Conservation (phyloP, 2,113 vertebrate species). For the Taurulus bubalis region DNA sequence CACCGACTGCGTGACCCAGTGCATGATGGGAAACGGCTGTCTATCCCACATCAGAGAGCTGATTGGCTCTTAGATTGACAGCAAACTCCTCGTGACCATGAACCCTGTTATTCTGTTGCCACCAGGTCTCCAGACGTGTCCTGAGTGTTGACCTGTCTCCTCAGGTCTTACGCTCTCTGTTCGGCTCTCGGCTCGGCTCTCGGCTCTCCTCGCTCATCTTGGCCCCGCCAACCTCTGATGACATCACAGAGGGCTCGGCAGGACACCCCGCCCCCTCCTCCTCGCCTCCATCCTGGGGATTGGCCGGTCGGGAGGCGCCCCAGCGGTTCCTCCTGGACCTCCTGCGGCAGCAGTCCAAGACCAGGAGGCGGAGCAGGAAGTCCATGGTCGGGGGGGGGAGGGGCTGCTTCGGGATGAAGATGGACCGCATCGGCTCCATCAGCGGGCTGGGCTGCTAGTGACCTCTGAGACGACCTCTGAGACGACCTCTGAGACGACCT, state of each 20-base stretch:
- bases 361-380: slow-evolving; percentile 78
- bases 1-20: no score
- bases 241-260: slow-evolving; percentile 72
- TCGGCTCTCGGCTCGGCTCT: slow-evolving; percentile 75
- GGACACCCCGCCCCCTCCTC: neutral
- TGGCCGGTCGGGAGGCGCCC: slow-evolving; percentile 20
- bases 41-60: no score
- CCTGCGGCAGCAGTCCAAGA: slow-evolving; percentile 71
- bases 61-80: no score
- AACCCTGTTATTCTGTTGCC: no score
- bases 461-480: slow-evolving; percentile 32
- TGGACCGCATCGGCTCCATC: slow-evolving; percentile 87
- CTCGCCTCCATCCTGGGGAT: neutral
- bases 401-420: slow-evolving; percentile 87
- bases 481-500: slow-evolving; percentile 45
- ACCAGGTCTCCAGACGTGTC: no score
- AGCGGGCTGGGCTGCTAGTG: slow-evolving; percentile 84
- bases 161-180: slow-evolving; percentile 74
- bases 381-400: slow-evolving; percentile 59
- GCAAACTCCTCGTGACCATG: no score
- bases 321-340: slow-evolving; percentile 74
- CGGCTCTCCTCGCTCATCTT: slow-evolving; percentile 72
- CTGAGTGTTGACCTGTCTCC: neutral
- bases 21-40: no score
- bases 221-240: slow-evolving; percentile 49